phyloP scores from a whole-genome alignment of 2,797 vertebrate species.

The Megalops cyprinoides region DNA sequence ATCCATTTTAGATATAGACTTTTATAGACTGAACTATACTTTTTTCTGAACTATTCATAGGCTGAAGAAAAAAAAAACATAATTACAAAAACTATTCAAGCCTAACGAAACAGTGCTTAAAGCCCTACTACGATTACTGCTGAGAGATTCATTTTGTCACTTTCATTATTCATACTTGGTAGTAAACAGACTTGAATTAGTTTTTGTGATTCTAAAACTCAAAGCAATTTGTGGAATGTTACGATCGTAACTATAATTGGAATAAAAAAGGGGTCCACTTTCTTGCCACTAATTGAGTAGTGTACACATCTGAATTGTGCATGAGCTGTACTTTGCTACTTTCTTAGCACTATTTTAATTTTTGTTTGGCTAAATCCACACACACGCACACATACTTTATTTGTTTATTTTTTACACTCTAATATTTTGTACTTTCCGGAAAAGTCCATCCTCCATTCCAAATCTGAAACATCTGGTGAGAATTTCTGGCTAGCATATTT shows the following conservation, averaged over 20 bases:
- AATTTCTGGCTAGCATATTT: conserved; percentile 4
- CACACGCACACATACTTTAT: not conserved
- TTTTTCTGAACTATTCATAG: conserved; percentile 54
- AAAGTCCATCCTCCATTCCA: too few species aligned
- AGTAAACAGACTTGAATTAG: conserved; percentile 69
- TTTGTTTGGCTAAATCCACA: not conserved
- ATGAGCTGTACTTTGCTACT: too few species aligned
- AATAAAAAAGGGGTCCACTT: conserved; percentile 41
- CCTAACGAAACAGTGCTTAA: conserved; percentile 76
- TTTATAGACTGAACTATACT: conserved; percentile 57
- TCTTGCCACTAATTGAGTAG: conserved; percentile 52
- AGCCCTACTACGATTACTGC: conserved; percentile 69
- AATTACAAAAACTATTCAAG: conserved; percentile 81
- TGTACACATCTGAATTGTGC: not conserved
- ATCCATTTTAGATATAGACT: conserved; percentile 58
- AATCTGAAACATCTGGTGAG: too few species aligned
- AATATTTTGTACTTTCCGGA: too few species aligned
- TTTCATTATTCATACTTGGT: conserved; percentile 74
- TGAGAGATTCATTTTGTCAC: conserved; percentile 72
- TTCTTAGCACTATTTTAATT: not conserved
- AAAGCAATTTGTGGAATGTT: conserved; percentile 52
- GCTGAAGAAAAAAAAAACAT: conserved; percentile 64
- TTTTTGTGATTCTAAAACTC: conserved; percentile 68
- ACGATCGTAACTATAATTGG: conserved; percentile 47
- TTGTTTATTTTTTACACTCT: too few species aligned